Conservation (phyloP, 2,797 vertebrate species). For the Lepilemur septentrionalis region DNA sequence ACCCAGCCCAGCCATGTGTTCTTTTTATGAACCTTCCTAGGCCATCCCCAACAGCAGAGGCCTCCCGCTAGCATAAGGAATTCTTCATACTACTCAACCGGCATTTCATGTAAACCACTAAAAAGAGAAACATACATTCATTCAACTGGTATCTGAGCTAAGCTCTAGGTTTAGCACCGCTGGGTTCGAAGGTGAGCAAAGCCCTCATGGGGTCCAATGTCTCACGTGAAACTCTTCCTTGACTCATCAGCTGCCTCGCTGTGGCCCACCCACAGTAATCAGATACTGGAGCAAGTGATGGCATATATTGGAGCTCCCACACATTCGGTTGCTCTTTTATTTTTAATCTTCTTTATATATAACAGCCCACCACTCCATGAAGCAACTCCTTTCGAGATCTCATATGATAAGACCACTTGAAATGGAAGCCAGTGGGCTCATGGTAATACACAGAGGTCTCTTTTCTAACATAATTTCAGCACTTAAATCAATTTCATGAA, state of each 20-base stretch:
- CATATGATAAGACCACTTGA: background rate
- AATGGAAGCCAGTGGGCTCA: background rate
- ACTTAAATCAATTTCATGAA: background rate
- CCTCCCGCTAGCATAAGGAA: background rate
- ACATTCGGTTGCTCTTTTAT: background rate
- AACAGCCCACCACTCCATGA: background rate
- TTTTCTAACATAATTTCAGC: conserved; percentile 19
- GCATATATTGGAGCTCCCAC: background rate
- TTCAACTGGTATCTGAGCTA: background rate
- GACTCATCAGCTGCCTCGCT: background rate
- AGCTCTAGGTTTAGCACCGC: background rate
- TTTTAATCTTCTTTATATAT: background rate
- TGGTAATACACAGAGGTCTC: background rate
- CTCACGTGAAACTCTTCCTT: background rate
- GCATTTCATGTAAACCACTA: background rate
- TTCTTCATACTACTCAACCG: background rate
- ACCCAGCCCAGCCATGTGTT: background rate
- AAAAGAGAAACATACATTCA: background rate
- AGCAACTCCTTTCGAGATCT: background rate
- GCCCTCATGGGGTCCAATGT: background rate
- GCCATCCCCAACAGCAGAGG: background rate
- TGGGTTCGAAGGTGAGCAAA: background rate
- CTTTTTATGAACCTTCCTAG: background rate
- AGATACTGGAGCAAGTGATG: background rate
- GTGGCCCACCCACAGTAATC: background rate